A percentile compares a stretch with the other conserved stretches of the same genome.
Conservation (phyloP, 1,140 invertebrate species). For the Drosophila sturtevanti region DNA sequence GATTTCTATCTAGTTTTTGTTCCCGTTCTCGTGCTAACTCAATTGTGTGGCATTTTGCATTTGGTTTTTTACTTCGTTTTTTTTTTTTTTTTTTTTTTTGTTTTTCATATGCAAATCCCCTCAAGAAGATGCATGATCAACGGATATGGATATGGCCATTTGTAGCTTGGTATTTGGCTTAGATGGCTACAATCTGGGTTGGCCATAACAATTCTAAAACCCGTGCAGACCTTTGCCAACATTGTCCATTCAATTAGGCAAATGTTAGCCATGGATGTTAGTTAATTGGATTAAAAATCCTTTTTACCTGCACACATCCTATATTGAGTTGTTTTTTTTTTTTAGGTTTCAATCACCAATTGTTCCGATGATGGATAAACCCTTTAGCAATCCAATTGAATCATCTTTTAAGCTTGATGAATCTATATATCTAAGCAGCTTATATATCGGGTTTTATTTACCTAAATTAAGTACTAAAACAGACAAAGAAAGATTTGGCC, state of each 20-base stretch:
- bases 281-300: not conserved
- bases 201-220: not conserved
- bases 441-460: no score
- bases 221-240: no score
- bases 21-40: not conserved
- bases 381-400: no score
- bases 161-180: conserved; percentile 13
- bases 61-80: conserved; percentile 14
- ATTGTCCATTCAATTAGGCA: conserved; percentile 39
- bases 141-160: conserved; percentile 48
- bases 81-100: conserved; percentile 18
- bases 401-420: no score
- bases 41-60: conserved; percentile 6
- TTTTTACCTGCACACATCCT: not conserved
- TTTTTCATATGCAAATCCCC: conserved; percentile 45
- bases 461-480: no score
- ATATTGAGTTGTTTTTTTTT: not conserved
- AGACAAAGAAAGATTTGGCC: no score
- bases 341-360: no score
- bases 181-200: conserved; percentile 7
- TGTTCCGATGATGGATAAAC: no score
- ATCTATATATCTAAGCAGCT: no score
- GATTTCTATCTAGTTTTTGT: no score
- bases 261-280: conserved; percentile 1
- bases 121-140: conserved; percentile 31